Percentiles rank a stretch among this genome's conserved stretches.
Evolutionary conservation across 2,888 invertebrate genomes (phyloP).

Genomic region (Stratiomys singularior): DNA sequence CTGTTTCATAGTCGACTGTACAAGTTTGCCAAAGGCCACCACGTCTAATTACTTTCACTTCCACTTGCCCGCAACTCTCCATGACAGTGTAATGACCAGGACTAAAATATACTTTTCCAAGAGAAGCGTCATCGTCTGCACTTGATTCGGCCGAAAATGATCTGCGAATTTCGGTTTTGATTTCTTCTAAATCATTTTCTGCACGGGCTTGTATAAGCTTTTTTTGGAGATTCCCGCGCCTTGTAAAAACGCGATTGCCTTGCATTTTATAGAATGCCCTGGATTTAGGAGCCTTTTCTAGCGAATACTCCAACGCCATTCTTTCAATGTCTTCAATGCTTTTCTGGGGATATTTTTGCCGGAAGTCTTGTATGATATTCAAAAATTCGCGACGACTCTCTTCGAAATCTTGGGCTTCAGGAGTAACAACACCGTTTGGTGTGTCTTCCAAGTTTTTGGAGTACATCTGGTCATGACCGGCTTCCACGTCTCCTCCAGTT

Average conservation of each 20-base stretch:
- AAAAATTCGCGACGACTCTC: conserved; percentile 94
- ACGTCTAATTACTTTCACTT: conserved; percentile 86
- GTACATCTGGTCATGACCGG: conserved; percentile 71
- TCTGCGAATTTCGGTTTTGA: conserved; percentile 76
- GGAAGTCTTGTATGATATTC: conserved; percentile 85
- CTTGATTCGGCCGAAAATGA: conserved; percentile 73
- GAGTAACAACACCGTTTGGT: conserved; percentile 67
- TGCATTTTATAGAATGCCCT: conserved; percentile 96
- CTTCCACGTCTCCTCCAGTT: conserved; percentile 73
- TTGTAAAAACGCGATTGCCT: conserved; percentile 95
- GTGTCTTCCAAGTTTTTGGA: conserved; percentile 69
- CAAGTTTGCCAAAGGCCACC: conserved; percentile 84
- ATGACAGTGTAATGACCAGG: conserved; percentile 98
- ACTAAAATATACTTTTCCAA: conserved; percentile 84
- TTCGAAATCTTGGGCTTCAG: conserved; percentile 86
- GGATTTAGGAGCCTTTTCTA: conserved; percentile 93
- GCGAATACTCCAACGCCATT: conserved; percentile 91
- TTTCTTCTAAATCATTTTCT: conserved; percentile 76
- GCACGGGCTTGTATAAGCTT: conserved; percentile 85
- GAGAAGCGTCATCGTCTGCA: conserved; percentile 73
- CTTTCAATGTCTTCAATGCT: conserved; percentile 91
- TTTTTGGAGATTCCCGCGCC: conserved; percentile 89
- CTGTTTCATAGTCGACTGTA: conserved; percentile 91
- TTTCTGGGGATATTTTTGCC: conserved; percentile 90
- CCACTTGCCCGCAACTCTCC: conserved; percentile 97